Base-by-base conservation (phyloP, 2,888 invertebrate genomes). In the Odontomyia ornata region DNA sequence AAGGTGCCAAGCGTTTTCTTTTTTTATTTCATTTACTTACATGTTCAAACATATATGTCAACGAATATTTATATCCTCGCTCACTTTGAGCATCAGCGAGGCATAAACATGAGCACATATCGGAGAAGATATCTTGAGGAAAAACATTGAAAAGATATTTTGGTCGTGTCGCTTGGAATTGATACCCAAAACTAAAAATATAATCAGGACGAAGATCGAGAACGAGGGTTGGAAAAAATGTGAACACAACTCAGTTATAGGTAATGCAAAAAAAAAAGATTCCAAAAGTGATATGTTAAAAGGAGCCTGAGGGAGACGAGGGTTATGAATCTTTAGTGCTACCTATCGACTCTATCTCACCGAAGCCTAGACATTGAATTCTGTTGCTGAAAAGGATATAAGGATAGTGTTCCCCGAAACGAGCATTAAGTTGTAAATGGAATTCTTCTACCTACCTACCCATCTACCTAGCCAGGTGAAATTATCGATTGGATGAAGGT, bases 141-240 rank as follows among this genome's bases (percentile, higher is more conserved):
- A 25, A 2, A 47, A 47, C 47, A 47, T 25, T 15, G 27, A 69
- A 69, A 69, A 69, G 47, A 47, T 69, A 69, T 69, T 43, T 28
- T 21, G 52, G 52, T n/a, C 5, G 18, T 52, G 36, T 65, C 46
- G 25, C 46, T 72, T 73, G 73, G 73, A 73, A 73, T 60, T n/a
- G 73, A 73, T 73, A 73, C 73, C 60, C 73, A 36, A 72, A 72
- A 72, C 72, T 73, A 60, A 60, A 47, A 73, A 57, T 73, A 73
- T 60, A 57, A 73, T 73, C 73, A 73, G 60, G 15, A 72, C n/a
- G 7, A 36, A 27, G 52, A 52, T 18, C 4, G 5, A 3, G 36
- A 36, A 9, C 9, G 36, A 3, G 9, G 36, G 36, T 5, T 36
- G 36, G 9, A 36, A 3, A 36, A 36, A 36, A 36, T 5, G 9